Evolutionary conservation across 2,797 vertebrate species (phyloP), one percentile per base, ranked within the genome.

Genomic region (Ispidina picta): DNA sequence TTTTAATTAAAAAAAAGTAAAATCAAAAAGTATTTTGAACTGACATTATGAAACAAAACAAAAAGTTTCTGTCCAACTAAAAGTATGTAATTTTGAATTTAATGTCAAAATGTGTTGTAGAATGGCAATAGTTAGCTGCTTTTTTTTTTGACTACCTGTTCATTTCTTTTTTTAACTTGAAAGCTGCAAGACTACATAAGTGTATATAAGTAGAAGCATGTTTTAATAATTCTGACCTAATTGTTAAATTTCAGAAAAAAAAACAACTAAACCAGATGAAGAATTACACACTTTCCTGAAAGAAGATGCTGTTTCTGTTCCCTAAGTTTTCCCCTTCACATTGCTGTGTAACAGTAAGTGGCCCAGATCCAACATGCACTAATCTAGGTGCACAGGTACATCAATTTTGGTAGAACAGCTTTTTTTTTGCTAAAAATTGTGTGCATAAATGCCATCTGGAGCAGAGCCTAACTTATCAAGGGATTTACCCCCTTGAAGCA

Each of bases 381-480:
- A 11, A 86, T 37, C 29, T 54, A 62, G 49, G 39, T 51, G n/a
- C 8, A 33, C 43, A 86, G 72, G 71, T 88, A 91, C 71, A 76
- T 82, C 64, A 76, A 46, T 31, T 48, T 84, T 55, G n/a, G 28
- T 85, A 41, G 72, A 74, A 63, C 22, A 85, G 78, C 35, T 49
- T 74, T 92, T 44, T 92, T 44, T 80, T 89, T 55, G 64, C 78
- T 88, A 63, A 72, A 89, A 96, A 52, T 83, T 49, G 52, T 10
- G 37, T 85, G 68, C 81, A 63, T 52, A 54, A 89, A 77, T 18
- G 72, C 35, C 48, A 80, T 21, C 75, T 94, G 92, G 88, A 92
- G 78, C 81, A 80, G 70, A 77, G 86, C 90, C 90, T 15, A 72
- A 15, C 86, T 89, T 90, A 87, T 78, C 82, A 56, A 91, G 84